Evolutionary conservation across 2,113 vertebrate species (phyloP), one percentile per base, ranked within the genome.

Genomic region (Lasiurus borealis): DNA sequence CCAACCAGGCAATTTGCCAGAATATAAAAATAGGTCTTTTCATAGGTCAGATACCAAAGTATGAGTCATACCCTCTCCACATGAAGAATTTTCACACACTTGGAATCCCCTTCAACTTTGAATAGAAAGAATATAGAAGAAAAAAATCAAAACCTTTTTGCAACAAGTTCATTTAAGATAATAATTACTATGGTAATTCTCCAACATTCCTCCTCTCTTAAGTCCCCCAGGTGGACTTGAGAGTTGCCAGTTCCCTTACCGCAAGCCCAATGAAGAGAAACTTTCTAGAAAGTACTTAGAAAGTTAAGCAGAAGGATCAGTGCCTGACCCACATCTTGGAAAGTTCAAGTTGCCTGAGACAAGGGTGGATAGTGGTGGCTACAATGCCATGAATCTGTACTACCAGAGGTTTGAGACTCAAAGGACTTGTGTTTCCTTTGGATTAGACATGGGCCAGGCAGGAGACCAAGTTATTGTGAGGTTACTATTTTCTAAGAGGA

Each of bases 21-120:
- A 85, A 85, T 68, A 15, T 50, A 85, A 62, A 62, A 66, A 85
- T 57, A 52, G 50, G 29, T 71, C 48, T 94, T 59, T 92, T 90
- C 23, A 36, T 64, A 13, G 16, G 85, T 90, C 68, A 40, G 3
- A 69, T 44, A 66, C 2, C 44, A 25, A 57, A 92, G 8, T 75
- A 15, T 13, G 31, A 90, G 50, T 8, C 19, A n/a, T 13, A 25
- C 1, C 13, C 29, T 40, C 5, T 36, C 29, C 3, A 18, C 21
- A 6, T 72, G 72, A 64, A 18, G 36, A 34, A 59, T 72, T 87
- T 62, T 84, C 84, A 21, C 44, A 46, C 18, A 71, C 18, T 34
- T 23, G 29, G 44, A 78, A 66, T 8, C 11, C 8, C 11, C 25
- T 59, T 81, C 34, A 31, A 72, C 18, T 50, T 73, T 75, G 21